phyloP scores from a whole-genome alignment of 2,888 invertebrate species.

The Eupithecia inturbata region DNA sequence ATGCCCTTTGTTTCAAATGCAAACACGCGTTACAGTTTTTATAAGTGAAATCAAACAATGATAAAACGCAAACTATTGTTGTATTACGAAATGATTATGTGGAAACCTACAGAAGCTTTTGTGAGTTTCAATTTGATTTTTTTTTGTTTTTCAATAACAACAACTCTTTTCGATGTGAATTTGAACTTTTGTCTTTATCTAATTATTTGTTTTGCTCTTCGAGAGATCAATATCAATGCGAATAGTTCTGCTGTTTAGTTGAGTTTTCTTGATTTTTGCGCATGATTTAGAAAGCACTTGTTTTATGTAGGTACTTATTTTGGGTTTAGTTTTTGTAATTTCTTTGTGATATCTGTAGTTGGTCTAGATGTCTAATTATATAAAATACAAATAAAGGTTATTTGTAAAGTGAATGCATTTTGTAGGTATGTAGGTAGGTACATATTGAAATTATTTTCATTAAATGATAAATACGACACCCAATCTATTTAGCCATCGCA shows the following conservation, averaged over 20 bases:
- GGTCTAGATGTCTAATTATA: no score
- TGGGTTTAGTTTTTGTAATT: background rate
- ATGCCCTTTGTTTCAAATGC: constrained; percentile 57
- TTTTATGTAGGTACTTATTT: background rate
- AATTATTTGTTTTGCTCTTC: background rate
- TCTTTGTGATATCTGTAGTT: background rate
- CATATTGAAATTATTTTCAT: background rate
- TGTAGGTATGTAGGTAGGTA: background rate
- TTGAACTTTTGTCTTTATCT: background rate
- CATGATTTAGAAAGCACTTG: background rate
- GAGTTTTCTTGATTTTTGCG: background rate
- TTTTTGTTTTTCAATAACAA: no score
- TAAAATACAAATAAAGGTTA: no score
- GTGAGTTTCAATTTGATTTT: no score
- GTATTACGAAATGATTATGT: background rate
- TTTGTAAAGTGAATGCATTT: background rate
- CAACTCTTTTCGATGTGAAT: no score
- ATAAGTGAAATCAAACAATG: constrained; percentile 35
- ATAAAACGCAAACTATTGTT: background rate
- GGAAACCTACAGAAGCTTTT: no score
- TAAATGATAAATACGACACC: no score
- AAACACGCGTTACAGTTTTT: constrained; percentile 45
- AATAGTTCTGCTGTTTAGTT: background rate
- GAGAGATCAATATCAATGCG: no score
- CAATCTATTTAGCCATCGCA: constrained; percentile 68